A percentile compares a stretch with the other conserved stretches of the same genome.
Evolutionary conservation across 2,888 invertebrate species (phyloP).

Genomic region (Tetranychus truncatus): DNA sequence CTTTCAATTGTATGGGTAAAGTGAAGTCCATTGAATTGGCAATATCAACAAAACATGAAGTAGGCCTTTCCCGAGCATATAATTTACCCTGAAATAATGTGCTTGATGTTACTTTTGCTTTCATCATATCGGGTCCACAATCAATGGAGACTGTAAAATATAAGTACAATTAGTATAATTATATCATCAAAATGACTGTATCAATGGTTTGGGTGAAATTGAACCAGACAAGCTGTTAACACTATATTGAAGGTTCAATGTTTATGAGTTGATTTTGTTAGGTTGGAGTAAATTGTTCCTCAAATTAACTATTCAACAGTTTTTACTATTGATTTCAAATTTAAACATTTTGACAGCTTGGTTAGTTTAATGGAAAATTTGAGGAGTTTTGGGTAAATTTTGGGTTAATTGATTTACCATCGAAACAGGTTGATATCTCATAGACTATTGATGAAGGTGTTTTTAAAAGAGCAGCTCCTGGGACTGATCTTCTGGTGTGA

Average conservation of each 20-base stretch:
- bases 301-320: too few species aligned
- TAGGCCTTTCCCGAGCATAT: slow-evolving; percentile 24
- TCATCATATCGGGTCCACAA: slow-evolving; percentile 23
- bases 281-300: too few species aligned
- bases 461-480: slow-evolving; percentile 14
- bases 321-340: too few species aligned
- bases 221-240: too few species aligned
- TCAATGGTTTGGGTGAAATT: too few species aligned
- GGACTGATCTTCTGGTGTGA: slow-evolving; percentile 29
- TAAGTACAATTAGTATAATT: neutral
- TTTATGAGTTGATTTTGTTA: too few species aligned
- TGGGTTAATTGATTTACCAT: slow-evolving; percentile 19
- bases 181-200: too few species aligned
- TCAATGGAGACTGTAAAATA: slow-evolving; percentile 24
- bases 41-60: slow-evolving; percentile 24
- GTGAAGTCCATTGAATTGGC: slow-evolving; percentile 24
- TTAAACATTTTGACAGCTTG: too few species aligned
- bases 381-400: too few species aligned
- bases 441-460: slow-evolving; percentile 20
- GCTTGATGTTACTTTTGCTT: slow-evolving; percentile 23
- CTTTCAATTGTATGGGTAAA: slow-evolving; percentile 24
- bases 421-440: slow-evolving; percentile 25
- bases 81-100: slow-evolving; percentile 27
- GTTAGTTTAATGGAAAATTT: too few species aligned
- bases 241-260: too few species aligned